Evolutionary conservation across 2,797 vertebrate genomes (phyloP).

Genomic region (Microctenopoma steveboyesi): DNA sequence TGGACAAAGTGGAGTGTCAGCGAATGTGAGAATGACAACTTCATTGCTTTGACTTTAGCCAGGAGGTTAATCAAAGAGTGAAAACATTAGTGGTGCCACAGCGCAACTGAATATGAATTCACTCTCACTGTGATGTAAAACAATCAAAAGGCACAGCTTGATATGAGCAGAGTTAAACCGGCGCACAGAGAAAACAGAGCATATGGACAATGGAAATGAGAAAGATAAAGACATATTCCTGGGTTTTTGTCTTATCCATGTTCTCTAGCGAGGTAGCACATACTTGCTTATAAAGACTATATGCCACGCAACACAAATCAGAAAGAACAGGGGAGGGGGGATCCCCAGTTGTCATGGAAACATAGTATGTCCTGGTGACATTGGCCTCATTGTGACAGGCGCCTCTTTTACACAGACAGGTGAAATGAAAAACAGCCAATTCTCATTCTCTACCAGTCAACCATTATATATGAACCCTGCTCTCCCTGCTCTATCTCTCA

Average conservation of each 20-base stretch:
- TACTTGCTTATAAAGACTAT: constrained; percentile 32
- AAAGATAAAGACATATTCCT: constrained; percentile 14
- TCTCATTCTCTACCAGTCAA: constrained; percentile 65
- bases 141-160: constrained; percentile 55
- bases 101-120: constrained; percentile 39
- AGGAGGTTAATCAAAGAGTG: constrained; percentile 52
- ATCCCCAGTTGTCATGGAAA: constrained; percentile 71
- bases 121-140: constrained; percentile 49
- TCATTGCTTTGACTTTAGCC: constrained; percentile 45
- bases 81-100: constrained; percentile 33
- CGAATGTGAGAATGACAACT: constrained; percentile 22
- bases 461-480: constrained; percentile 60
- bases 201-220: constrained; percentile 14
- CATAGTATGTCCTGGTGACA: constrained; percentile 61
- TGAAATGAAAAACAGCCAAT: constrained; percentile 73
- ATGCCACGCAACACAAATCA: constrained; percentile 42
- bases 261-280: background rate
- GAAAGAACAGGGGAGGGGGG: background rate
- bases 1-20: constrained; percentile 7
- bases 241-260: constrained; percentile 19
- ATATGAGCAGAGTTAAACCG: constrained; percentile 44
- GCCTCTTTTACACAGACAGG: constrained; percentile 63
- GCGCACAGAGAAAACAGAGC: constrained; percentile 14
- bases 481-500: constrained; percentile 31
- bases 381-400: constrained; percentile 66